Percentiles rank a stretch among this genome's conserved stretches.
Conservation (phyloP, 2,888 invertebrate species). For the Eristalinus sepulchralis region DNA sequence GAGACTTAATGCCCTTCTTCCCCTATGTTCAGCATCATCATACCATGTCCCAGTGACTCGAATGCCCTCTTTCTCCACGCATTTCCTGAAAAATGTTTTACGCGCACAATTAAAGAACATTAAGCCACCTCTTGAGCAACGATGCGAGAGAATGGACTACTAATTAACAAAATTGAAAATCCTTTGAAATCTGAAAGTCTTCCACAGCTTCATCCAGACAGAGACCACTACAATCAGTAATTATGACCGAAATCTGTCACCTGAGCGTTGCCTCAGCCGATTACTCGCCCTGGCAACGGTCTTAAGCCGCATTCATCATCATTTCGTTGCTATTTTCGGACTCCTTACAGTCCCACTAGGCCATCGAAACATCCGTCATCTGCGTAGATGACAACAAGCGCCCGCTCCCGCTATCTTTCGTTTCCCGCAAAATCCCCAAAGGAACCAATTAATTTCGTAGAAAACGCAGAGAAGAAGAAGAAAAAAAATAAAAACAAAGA, state of each 20-base stretch:
- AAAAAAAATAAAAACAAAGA: neutral
- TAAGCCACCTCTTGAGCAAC: neutral
- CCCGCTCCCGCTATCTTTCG: neutral
- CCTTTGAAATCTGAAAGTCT: neutral
- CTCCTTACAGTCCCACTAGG: neutral
- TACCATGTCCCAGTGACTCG: no score
- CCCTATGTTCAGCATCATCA: no score
- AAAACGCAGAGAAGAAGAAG: neutral
- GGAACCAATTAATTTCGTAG: neutral
- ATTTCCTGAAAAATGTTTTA: no score
- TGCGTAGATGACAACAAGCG: neutral
- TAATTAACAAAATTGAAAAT: neutral
- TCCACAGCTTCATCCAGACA: neutral
- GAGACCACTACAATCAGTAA: neutral
- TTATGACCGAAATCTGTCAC: neutral
- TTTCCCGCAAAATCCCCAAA: neutral
- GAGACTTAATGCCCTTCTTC: no score
- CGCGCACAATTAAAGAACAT: no score
- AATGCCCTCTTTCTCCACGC: no score
- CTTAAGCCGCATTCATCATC: neutral
- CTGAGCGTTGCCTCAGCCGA: neutral
- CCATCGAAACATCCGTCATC: neutral
- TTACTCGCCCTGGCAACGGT: neutral
- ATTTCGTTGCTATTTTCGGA: neutral
- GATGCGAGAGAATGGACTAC: neutral